Percentiles rank a stretch among this genome's conserved stretches.
Conservation (phyloP, 2,888 invertebrate genomes). For the Agrotis puta region DNA sequence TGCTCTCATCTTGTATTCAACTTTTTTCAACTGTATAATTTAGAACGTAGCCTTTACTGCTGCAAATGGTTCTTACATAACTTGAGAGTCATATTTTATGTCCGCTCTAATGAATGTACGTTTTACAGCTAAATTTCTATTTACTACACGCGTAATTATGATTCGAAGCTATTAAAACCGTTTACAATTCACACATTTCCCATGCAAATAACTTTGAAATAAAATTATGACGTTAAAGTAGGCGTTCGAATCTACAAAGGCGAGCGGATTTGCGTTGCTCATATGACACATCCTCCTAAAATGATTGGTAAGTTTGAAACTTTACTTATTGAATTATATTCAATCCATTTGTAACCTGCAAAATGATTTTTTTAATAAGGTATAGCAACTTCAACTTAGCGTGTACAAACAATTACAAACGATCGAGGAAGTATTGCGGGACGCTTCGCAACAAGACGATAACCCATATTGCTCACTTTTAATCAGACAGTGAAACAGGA, state of each 20-base stretch:
- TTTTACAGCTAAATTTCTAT: constrained; percentile 31
- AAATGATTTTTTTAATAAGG: background rate
- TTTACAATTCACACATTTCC: constrained; percentile 52
- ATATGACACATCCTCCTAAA: constrained; percentile 21
- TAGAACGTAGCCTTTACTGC: constrained; percentile 13
- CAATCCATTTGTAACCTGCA: background rate
- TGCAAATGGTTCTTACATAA: constrained; percentile 23
- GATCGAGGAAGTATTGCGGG: constrained; percentile 21
- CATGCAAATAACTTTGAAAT: constrained; percentile 40
- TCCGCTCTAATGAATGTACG: constrained; percentile 22
- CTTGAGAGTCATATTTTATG: constrained; percentile 39
- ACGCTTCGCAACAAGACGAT: constrained; percentile 45
- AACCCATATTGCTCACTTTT: constrained; percentile 50
- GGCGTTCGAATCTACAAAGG: constrained; percentile 14
- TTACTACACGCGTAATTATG: constrained; percentile 31
- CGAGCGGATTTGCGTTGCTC: constrained; percentile 23
- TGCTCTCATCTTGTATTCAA: constrained; percentile 4
- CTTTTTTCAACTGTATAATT: constrained; percentile 21
- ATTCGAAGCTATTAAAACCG: constrained; percentile 35
- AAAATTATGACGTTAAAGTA: constrained; percentile 43
- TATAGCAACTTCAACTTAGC: constrained; percentile 8
- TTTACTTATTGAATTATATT: constrained; percentile 10
- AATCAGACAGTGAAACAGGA: constrained; percentile 44
- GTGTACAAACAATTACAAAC: constrained; percentile 1
- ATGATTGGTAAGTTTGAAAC: constrained; percentile 20